Base-by-base conservation (phyloP, 2,113 vertebrate genomes). In the Pteropus alecto region DNA sequence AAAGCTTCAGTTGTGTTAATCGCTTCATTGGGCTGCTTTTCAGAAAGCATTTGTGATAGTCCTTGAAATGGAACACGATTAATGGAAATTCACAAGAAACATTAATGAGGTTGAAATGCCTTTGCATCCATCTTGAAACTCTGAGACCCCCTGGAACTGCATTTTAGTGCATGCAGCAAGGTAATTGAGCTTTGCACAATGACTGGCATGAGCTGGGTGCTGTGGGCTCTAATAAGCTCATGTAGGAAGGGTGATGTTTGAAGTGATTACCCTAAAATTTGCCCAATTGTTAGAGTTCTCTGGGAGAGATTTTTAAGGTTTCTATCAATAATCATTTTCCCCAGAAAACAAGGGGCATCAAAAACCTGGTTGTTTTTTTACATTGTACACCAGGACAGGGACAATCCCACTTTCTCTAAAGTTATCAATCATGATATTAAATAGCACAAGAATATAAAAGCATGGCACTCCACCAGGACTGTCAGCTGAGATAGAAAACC, bases 371-470 rank as follows among this genome's bases (percentile, higher is more conserved):
- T 90, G 46, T 76, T 54, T 56, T 87, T 92, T 88, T 90, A 60
- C 71, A 54, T 41, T 70, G 67, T 79, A 51, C 11, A 54, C 65
- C 15, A 33, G 11, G 33, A 63, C 18, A 26, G n/a, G 71, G 71
- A 85, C 0, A 3, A 83, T 78, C 30, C 7, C 12, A 65, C 83
- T 61, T 84, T 61, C 79, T 83, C 90, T 77, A 4, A 73, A 87
- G 67, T 84, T 92, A 61, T 84, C 35, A 93, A 88, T 93, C 16
- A 10, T 90, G 96, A 96, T 90, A 87, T 96, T 95, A 92, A 97
- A 93, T 90, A 48, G 93, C 83, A 86, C 89, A 96, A 94, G 86
- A 88, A 97, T 94, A 96, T 95, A 90, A 94, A 97, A 93, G 48
- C 33, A 2, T 30, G 74, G 56, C 74, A 24, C 38, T 92, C 70